Percentiles rank a stretch among this genome's conserved stretches.
Conservation (phyloP, 2,113 vertebrate species). For the Channa argus region DNA sequence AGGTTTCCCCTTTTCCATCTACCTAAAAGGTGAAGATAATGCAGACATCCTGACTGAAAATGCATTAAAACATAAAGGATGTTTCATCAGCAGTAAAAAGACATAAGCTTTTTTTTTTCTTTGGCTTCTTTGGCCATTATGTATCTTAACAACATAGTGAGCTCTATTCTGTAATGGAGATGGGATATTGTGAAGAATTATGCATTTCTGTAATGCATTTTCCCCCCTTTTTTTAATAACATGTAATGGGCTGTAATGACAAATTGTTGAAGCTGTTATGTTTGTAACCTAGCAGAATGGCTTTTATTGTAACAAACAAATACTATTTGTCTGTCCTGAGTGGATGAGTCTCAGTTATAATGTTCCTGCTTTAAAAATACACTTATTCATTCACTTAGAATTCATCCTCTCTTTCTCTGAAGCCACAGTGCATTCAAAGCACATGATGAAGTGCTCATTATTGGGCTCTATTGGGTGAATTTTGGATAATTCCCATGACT, state of each 20-base stretch:
- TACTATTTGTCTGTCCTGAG: slow-evolving; percentile 31
- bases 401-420: slow-evolving; percentile 25
- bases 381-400: slow-evolving; percentile 32
- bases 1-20: slow-evolving; percentile 45
- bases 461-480: slow-evolving; percentile 31
- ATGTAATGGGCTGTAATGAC: slow-evolving; percentile 49
- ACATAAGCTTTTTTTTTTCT: background rate
- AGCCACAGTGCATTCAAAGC: slow-evolving; percentile 31
- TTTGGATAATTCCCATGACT: slow-evolving; percentile 34
- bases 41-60: slow-evolving; percentile 31
- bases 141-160: slow-evolving; percentile 28
- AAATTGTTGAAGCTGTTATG: slow-evolving; percentile 35
- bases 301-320: slow-evolving; percentile 48
- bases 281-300: slow-evolving; percentile 37
- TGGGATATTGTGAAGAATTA: slow-evolving; percentile 32
- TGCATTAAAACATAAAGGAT: slow-evolving; percentile 45
- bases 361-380: slow-evolving; percentile 24
- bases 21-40: slow-evolving; percentile 51
- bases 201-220: slow-evolving; percentile 33
- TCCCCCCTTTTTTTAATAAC: slow-evolving; percentile 30
- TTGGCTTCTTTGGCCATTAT: slow-evolving; percentile 10
- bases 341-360: slow-evolving; percentile 22
- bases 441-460: slow-evolving; percentile 39
- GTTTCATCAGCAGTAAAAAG: slow-evolving; percentile 36
- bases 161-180: slow-evolving; percentile 41